These are phyloP conservation scores for Hemichromis elongatus DNA, from an alignment of 2,113 vertebrate species.

Conservation along the genomic window DNA sequence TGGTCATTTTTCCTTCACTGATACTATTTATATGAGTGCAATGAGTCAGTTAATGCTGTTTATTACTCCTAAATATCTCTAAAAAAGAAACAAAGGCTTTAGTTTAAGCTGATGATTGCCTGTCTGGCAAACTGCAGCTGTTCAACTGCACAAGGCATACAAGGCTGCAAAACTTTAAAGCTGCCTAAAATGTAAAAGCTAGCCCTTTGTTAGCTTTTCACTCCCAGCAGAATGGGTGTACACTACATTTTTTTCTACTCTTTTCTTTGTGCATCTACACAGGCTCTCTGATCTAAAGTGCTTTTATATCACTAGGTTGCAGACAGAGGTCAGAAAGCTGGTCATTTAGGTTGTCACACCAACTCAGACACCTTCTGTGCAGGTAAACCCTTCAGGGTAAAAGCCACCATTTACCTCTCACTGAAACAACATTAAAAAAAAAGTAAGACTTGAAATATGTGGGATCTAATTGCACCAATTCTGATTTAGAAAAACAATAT, in stretches of 20 bases:
- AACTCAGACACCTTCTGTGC: not conserved
- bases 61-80: not conserved
- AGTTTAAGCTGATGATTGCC: not conserved
- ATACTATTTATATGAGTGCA: not conserved
- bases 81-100: not conserved
- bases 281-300: not conserved
- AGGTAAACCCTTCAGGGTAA: not conserved
- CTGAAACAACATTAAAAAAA: not conserved
- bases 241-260: not conserved
- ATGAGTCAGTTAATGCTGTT: not conserved
- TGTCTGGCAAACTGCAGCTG: not conserved
- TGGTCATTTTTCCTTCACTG: not conserved
- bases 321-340: not conserved
- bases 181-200: not conserved
- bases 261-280: not conserved
- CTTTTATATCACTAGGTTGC: slow-evolving; percentile 31
- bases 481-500: not conserved
- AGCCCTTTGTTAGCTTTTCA: not conserved
- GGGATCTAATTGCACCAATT: not conserved
- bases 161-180: not conserved
- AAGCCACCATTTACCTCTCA: not conserved
- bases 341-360: not conserved
- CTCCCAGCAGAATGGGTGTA: not conserved
- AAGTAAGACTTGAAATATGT: not conserved
- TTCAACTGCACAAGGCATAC: not conserved